A percentile compares a stretch with the other conserved stretches of the same genome.
Conservation (phyloP, 2,797 vertebrate species). For the Rhabdomys pumilio region DNA sequence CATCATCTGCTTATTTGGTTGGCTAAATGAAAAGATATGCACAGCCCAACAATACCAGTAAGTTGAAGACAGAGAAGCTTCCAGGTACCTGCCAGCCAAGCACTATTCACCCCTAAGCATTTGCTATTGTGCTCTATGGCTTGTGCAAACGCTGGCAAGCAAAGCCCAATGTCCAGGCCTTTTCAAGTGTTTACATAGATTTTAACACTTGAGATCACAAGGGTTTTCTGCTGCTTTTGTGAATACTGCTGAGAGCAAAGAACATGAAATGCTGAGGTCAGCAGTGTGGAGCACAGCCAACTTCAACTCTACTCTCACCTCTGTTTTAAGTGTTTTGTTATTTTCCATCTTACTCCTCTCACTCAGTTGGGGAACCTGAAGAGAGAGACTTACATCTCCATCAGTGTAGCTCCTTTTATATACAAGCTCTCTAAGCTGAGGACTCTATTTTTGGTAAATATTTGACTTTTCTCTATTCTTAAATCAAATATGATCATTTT, state of each 20-base stretch:
- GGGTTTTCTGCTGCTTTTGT: neutral
- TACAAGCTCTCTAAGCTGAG: neutral
- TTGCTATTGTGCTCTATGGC: neutral
- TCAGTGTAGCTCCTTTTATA: neutral
- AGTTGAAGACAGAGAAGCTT: neutral
- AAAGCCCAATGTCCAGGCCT: neutral
- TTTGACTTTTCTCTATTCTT: slow-evolving; percentile 6
- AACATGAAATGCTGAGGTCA: neutral
- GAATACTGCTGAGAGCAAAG: neutral
- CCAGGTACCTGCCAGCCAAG: neutral
- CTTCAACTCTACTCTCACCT: neutral
- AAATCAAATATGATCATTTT: neutral
- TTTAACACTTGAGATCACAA: neutral
- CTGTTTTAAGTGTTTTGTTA: neutral
- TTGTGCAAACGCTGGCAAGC: neutral
- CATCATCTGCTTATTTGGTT: neutral
- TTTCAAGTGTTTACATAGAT: neutral
- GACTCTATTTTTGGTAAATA: neutral
- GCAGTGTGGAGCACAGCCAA: neutral
- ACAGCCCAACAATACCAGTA: neutral
- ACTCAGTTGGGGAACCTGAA: neutral
- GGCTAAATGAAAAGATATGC: neutral
- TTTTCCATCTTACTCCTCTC: neutral
- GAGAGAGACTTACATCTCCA: neutral
- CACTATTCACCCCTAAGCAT: neutral